These are phyloP conservation scores for Epinephelus malabaricus DNA, from an alignment of 2,797 vertebrate genomes.

Conservation along the genomic window DNA sequence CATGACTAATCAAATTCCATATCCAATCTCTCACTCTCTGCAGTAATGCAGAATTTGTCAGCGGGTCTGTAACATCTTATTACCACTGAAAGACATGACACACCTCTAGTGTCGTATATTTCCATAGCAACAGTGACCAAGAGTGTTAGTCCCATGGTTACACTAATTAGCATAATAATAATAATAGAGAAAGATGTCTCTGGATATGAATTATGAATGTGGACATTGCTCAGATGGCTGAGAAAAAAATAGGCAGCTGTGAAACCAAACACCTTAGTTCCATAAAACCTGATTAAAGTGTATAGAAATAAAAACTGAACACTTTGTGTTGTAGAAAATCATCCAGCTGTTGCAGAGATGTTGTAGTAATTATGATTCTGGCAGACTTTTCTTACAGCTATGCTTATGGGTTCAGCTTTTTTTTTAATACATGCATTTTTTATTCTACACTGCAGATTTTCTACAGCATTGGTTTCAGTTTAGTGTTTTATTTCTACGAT, in stretches of 20 bases:
- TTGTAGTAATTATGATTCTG: neutral
- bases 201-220: constrained; percentile 51
- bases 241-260: neutral
- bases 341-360: constrained; percentile 2
- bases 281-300: neutral
- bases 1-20: constrained; percentile 30
- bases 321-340: neutral
- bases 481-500: neutral
- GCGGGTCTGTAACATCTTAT: constrained; percentile 23
- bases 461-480: constrained; percentile 9
- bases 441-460: neutral
- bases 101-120: constrained; percentile 49
- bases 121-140: constrained; percentile 62
- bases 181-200: constrained; percentile 8
- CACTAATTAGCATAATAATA: constrained; percentile 44
- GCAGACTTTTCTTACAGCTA: neutral
- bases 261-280: constrained; percentile 22
- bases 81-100: constrained; percentile 12
- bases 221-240: constrained; percentile 23
- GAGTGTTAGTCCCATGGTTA: constrained; percentile 41
- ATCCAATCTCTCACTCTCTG: constrained; percentile 11
- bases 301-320: constrained; percentile 33
- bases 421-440: neutral
- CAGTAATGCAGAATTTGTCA: constrained; percentile 14
- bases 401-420: neutral